Base-by-base conservation (phyloP, 2,113 vertebrate species). In the Leptosomus discolor region DNA sequence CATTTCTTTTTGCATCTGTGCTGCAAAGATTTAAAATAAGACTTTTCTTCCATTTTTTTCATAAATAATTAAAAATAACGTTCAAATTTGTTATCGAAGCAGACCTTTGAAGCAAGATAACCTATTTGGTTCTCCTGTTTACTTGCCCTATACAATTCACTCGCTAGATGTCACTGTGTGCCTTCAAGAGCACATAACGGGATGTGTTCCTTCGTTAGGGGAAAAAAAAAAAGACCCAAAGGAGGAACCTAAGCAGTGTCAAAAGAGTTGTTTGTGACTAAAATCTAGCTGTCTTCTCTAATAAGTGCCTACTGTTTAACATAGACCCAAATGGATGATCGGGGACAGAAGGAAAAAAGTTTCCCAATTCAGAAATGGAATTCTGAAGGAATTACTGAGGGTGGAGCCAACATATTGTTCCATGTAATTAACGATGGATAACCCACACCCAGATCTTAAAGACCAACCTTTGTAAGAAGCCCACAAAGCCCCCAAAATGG, bases 111-210 rank as follows among this genome's bases (percentile, higher is more conserved):
- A 41, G 19, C 29, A 9, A 57, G n/a, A 2, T 4, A 3, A 29
- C 16, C 11, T 2, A 0, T 29, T 22, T 12, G 22, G 1, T 57
- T 88, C 54, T 15, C 41, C 30, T 5, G 15, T 11, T 39, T 6
- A 1, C 24, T 30, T 56, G 65, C 70, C 53, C 48, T 79, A 2
- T 11, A 5, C 45, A 8, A 7, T 23, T n/a, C n/a, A 0, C 68
- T 70, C 96, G 17, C 82, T 83, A 96, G 96, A 6, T 92, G 96
- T 92, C 96, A 45, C 79, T 14, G 1, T 17, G 21, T 9, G 79
- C 68, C 65, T 78, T 57, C 22, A 7, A 18, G 14, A 93, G 13
- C 45, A 4, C 18, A 1, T 2, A 15, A 32, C 0, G 6, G 27
- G 37, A 9, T 6, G 5, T 8, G 22, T 13, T 48, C 43, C 60